Evolutionary conservation across 2,888 invertebrate genomes (phyloP).

Genomic region (Drosophila yooni): DNA sequence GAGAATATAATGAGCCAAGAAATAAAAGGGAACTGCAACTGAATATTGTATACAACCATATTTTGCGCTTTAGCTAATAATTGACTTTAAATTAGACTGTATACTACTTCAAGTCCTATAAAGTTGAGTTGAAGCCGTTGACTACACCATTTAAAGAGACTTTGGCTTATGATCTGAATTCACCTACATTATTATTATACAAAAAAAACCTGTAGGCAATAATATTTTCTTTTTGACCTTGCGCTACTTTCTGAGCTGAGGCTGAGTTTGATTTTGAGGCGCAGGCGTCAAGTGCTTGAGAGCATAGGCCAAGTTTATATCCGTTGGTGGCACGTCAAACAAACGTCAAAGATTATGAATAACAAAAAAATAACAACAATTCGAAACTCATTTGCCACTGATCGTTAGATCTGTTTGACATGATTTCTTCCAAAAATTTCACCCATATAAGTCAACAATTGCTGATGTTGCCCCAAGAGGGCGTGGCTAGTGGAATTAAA

Average conservation of each 20-base stretch:
- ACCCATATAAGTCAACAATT: conserved; percentile 30
- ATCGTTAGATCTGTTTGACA: conserved; percentile 61
- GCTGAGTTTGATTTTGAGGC: conserved; percentile 3
- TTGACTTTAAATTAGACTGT: background rate
- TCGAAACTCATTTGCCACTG: conserved; percentile 60
- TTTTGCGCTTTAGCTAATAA: background rate
- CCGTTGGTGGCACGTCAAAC: conserved; percentile 15
- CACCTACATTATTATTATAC: background rate
- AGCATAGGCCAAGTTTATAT: conserved; percentile 1
- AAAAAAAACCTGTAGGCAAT: background rate
- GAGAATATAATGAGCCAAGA: background rate
- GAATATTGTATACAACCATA: background rate
- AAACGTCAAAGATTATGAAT: conserved; percentile 41
- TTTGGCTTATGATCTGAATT: background rate
- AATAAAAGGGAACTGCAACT: background rate
- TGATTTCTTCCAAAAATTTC: conserved; percentile 64
- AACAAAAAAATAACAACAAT: conserved; percentile 44
- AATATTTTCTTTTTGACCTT: conserved; percentile 44
- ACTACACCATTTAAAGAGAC: background rate
- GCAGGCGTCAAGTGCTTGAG: conserved; percentile 54
- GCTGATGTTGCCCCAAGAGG: conserved; percentile 36
- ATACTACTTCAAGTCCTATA: background rate
- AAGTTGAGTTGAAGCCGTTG: background rate
- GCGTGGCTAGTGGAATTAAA: conserved; percentile 67
- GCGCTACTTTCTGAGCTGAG: conserved; percentile 41